Percentiles rank a stretch among this genome's conserved stretches.
These are phyloP conservation scores for Auanema sp. DNA, from an alignment of 2,888 invertebrate genomes.

Conservation along the genomic window DNA sequence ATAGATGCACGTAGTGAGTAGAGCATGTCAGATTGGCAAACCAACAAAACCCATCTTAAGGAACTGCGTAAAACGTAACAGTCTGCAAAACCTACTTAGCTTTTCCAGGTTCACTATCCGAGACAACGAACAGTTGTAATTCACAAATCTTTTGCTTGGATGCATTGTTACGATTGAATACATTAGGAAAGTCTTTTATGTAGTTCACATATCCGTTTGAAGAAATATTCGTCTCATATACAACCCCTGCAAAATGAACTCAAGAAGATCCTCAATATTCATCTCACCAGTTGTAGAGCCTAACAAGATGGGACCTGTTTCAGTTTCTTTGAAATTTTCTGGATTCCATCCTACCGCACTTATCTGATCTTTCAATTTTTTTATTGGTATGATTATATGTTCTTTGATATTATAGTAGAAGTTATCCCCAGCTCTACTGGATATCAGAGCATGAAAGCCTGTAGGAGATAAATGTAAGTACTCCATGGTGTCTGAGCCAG, in stretches of 20 bases:
- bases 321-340: constrained; percentile 47
- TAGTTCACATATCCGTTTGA: constrained; percentile 33
- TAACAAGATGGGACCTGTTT: constrained; percentile 57
- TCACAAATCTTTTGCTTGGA: constrained; percentile 19
- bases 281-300: constrained; percentile 52
- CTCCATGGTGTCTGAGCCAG: constrained; percentile 34
- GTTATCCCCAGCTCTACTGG: constrained; percentile 51
- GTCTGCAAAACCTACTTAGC: constrained; percentile 16
- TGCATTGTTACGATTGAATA: not conserved
- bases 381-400: not conserved
- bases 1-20: constrained; percentile 27
- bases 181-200: constrained; percentile 37
- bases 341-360: constrained; percentile 61
- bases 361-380: constrained; percentile 39
- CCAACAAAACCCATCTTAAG: constrained; percentile 44
- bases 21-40: constrained; percentile 45
- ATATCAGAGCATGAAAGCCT: constrained; percentile 52
- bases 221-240: constrained; percentile 34
- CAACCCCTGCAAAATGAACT: constrained; percentile 8
- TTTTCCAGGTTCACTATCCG: constrained; percentile 30
- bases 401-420: constrained; percentile 52
- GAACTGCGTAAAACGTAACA: not conserved
- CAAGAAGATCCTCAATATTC: not conserved
- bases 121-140: constrained; percentile 35
- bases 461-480: constrained; percentile 51